Conservation (phyloP, 2,888 invertebrate genomes). For the Encarsia formosa region DNA sequence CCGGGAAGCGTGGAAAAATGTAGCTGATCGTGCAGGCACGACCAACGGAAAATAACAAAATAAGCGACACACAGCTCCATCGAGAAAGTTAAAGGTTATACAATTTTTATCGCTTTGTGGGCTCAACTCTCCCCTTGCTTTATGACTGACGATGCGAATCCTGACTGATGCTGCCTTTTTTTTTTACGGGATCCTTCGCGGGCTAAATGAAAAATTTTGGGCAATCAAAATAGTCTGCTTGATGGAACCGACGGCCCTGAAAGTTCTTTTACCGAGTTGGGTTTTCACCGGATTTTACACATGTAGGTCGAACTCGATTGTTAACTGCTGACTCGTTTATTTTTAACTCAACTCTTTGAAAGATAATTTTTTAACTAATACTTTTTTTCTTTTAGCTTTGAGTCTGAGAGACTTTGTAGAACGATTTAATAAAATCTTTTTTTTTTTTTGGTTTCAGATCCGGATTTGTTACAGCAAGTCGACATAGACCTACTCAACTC, state of each 20-base stretch:
- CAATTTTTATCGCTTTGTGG: not conserved
- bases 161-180: conserved; percentile 2
- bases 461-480: conserved; percentile 46
- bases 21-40: conserved; percentile 8
- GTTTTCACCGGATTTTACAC: too few species aligned
- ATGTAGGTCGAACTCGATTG: too few species aligned
- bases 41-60: conserved; percentile 9
- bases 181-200: not conserved
- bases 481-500: conserved; percentile 43
- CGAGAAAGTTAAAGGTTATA: not conserved
- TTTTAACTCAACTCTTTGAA: too few species aligned
- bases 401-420: too few species aligned
- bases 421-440: too few species aligned
- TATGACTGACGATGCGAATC: not conserved
- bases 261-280: not conserved
- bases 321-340: too few species aligned
- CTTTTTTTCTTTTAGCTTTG: too few species aligned
- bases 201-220: not conserved
- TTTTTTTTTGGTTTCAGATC: conserved; percentile 41
- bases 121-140: not conserved
- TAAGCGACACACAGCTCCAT: not conserved
- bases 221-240: conserved; percentile 5
- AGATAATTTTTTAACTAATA: too few species aligned
- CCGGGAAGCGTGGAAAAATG: conserved; percentile 3
- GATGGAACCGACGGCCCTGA: not conserved